Conservation (phyloP, 2,113 vertebrate species). For the Orthonyx spaldingii region DNA sequence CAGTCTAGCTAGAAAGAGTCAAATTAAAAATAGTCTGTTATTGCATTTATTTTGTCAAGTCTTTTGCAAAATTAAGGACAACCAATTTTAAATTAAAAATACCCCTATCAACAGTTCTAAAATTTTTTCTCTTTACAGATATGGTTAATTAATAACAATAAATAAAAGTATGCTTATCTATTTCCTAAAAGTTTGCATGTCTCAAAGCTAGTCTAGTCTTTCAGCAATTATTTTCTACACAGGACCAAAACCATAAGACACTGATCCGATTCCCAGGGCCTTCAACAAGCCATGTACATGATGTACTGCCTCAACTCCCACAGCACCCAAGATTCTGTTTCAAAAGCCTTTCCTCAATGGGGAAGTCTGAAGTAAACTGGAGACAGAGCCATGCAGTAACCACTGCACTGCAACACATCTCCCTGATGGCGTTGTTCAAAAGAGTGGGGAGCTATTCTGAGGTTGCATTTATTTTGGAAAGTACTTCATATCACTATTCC, state of each 20-base stretch:
- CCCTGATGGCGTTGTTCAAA: neutral
- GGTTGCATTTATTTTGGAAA: neutral
- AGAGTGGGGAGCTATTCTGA: neutral
- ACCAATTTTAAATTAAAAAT: neutral
- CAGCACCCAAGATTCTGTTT: neutral
- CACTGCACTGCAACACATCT: neutral
- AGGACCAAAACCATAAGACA: neutral
- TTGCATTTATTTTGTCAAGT: neutral
- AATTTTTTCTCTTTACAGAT: neutral
- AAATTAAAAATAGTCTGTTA: neutral
- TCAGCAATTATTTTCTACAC: neutral
- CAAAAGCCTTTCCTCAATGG: neutral
- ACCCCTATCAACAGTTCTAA: neutral
- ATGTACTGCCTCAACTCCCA: accelerated
- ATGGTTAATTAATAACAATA: neutral
- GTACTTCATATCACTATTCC: neutral
- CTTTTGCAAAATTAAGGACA: neutral
- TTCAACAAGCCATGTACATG: neutral
- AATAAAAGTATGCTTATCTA: neutral
- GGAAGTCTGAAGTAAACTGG: neutral
- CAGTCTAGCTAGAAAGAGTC: neutral
- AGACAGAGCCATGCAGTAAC: neutral
- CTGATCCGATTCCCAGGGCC: neutral
- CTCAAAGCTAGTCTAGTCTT: neutral
- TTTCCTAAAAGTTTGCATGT: neutral